Base-by-base conservation (phyloP, 2,113 vertebrate genomes). In the Poicephalus meyeri region DNA sequence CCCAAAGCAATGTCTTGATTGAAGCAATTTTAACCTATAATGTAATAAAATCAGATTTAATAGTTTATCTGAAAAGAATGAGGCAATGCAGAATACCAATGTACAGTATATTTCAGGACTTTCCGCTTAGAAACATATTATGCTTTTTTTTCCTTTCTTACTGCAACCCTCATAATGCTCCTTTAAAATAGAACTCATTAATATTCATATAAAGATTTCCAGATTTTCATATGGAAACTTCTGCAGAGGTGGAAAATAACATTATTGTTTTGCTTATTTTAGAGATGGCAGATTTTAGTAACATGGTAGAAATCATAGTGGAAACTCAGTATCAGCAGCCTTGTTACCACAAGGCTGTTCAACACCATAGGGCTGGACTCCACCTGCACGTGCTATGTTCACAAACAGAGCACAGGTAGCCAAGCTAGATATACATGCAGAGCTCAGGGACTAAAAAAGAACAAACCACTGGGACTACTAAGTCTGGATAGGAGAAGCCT, bases 31-130 rank as follows among this genome's bases (percentile, higher is more conserved):
- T 66, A 95, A 76, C 58, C 25, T 47, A 73, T 33, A 88, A 58
- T 23, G 33, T n/a, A 88, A 94, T 86, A 89, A 95, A 91, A 85
- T 70, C 29, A 69, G 46, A 82, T 72, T 61, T 91, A 76, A 77
- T 73, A 78, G 31, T 87, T 91, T 71, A 68, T 72, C 35, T 79
- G 76, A 91, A 86, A 92, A 76, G 41, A 92, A 89, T 50, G 44
- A 76, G 7, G 25, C 42, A 72, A 18, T 33, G 25, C 24, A 79
- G 65, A 91, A n/a, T 76, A 71, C 29, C 61, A 78, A 78, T 11
- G 16, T 81, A 87, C 26, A 63, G 44, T 50, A 66, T 87, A 80
- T 82, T 94, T 91, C 71, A 88, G 58, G 63, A 41, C 4, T 77
- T 81, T 56, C 13, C 47, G 44, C 33, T 85, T 89, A 52, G 14